Evolutionary conservation across 1,140 invertebrate genomes (phyloP), one percentile per base, ranked within the genome.

Genomic region (Papilio polyxenes): DNA sequence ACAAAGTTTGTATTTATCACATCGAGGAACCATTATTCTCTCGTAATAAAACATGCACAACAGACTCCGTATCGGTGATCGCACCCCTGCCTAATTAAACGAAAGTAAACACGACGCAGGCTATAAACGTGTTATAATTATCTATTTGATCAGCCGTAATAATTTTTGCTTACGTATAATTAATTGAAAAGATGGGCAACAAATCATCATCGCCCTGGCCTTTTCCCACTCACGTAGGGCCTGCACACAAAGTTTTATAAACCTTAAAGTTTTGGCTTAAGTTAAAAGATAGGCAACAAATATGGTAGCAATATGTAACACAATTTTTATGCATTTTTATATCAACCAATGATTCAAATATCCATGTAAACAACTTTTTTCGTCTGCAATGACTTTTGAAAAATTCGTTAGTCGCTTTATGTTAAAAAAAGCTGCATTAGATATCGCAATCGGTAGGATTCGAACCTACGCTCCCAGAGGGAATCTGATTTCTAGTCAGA

Each of bases 401-500:
- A 44, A 31, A 31, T 31, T 31, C 23, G 23, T 31, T 31, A 31
- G 23, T 31, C 23, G 23, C 23, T 31, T 44, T 7, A 44, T 44
- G 7, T 44, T 20, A 7, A 4, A 59, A 59, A 59, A 59, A 59
- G 53, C 17, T 9, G 8, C 6, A 59, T 6, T 20, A 59, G 7
- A 9, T 20, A 20, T 10, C 56, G 56, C 56, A 59, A n/a, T 59
- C 56, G 56, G 56, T 59, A 59, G 56, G 78, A 80, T 80, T 80
- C 78, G 78, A 80, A 80, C 78, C 78, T 80, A 80, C 78, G 78
- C 78, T 80, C 78, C 78, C 78, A 80, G 78, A 80, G 78, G 78
- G 78, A 80, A 80, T 80, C 78, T 80, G 78, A 80, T 80, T 80
- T 80, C 78, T 80, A 80, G 78, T 80, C 78, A 80, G 78, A 80